phyloP scores from a whole-genome alignment of 2,113 vertebrate species.

The Eptatretus burgeri region DNA sequence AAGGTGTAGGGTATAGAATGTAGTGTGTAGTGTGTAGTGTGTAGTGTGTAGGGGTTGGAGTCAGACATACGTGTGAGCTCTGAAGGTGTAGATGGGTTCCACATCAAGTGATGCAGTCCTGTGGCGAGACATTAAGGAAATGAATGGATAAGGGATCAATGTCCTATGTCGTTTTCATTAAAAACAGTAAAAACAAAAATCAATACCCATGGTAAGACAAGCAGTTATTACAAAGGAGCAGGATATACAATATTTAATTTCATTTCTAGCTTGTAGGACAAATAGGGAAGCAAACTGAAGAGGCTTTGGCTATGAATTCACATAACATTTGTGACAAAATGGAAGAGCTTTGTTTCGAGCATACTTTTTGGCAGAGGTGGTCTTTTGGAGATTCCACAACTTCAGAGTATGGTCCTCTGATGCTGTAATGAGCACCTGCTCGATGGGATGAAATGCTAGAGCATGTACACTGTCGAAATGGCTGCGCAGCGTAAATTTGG shows the following conservation, averaged over 20 bases:
- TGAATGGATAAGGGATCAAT: background rate
- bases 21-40: too few species aligned
- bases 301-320: too few species aligned
- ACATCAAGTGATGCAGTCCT: constrained; percentile 99
- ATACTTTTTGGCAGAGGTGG: constrained; percentile 94
- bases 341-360: constrained; percentile 11
- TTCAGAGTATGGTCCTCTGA: constrained; percentile 96
- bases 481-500: constrained; percentile 80
- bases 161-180: too few species aligned
- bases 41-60: background rate
- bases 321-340: background rate
- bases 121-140: constrained; percentile 15
- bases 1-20: too few species aligned
- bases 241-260: too few species aligned
- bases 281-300: too few species aligned
- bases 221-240: too few species aligned
- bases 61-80: constrained; percentile 69
- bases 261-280: too few species aligned
- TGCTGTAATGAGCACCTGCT: constrained; percentile 84
- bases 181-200: too few species aligned
- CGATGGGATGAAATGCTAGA: constrained; percentile 79
- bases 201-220: too few species aligned
- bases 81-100: constrained; percentile 93
- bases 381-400: constrained; percentile 97
- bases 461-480: constrained; percentile 85